These are phyloP conservation scores for Tragelaphus buxtoni DNA, from an alignment of 2,113 vertebrate genomes.

Conservation along the genomic window DNA sequence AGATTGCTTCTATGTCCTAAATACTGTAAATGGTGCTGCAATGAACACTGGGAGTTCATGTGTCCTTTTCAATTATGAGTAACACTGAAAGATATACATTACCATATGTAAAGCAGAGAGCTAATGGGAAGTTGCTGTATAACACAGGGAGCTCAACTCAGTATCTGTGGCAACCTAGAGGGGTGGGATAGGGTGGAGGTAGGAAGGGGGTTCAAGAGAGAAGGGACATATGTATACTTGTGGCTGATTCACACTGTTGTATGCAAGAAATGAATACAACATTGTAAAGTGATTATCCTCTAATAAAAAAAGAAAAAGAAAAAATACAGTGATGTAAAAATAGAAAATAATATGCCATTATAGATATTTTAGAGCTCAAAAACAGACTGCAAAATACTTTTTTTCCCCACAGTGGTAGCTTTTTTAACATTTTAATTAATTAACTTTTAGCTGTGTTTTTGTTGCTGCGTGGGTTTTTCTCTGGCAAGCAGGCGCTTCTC, in stretches of 20 bases:
- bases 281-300: not conserved
- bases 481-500: not conserved
- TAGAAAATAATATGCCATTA: not conserved
- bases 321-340: not conserved
- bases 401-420: not conserved
- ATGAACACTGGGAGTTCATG: not conserved
- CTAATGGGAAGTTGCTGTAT: not conserved
- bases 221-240: not conserved
- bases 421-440: not conserved
- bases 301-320: not conserved
- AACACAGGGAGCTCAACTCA: not conserved
- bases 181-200: not conserved
- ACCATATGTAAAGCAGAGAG: not conserved
- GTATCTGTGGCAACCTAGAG: not conserved
- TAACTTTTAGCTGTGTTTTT: not conserved
- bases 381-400: not conserved
- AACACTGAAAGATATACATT: not conserved
- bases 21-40: not conserved
- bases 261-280: not conserved
- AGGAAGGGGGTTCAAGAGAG: not conserved
- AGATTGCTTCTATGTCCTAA: not conserved
- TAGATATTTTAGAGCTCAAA: not conserved
- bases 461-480: not conserved
- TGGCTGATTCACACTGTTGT: not conserved
- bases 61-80: not conserved